phyloP scores from a whole-genome alignment of 2,113 vertebrate species.

The Brevimyrus niger region DNA sequence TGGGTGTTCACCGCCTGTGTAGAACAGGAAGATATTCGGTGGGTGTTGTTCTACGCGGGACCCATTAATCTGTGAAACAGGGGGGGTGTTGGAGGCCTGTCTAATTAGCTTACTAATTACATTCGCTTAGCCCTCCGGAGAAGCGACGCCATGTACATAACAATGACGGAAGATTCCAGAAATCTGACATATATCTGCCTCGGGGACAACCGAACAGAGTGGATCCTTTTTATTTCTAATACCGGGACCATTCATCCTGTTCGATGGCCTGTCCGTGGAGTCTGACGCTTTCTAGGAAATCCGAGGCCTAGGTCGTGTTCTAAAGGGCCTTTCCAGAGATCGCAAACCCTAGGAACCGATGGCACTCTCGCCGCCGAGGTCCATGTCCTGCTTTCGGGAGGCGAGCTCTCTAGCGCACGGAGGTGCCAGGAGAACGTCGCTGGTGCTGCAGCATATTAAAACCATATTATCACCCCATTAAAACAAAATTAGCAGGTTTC shows the following conservation, averaged over 20 bases:
- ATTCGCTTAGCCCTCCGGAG: background rate
- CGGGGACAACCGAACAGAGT: background rate
- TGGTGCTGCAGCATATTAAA: background rate
- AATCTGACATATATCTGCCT: background rate
- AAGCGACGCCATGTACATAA: background rate
- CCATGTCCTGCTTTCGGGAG: too few species aligned
- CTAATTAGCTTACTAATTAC: slow-evolving; percentile 10
- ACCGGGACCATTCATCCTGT: background rate
- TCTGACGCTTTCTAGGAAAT: background rate
- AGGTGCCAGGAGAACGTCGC: background rate
- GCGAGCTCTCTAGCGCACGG: background rate
- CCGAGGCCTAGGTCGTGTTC: background rate
- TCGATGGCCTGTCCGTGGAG: background rate
- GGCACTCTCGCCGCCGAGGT: too few species aligned
- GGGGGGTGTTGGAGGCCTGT: background rate
- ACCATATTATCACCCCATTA: slow-evolving; percentile 1
- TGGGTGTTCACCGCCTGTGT: background rate
- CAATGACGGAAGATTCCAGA: background rate
- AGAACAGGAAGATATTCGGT: background rate
- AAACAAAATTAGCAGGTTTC: background rate
- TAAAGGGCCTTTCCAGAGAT: background rate
- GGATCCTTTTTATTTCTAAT: background rate
- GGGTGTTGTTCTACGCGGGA: background rate
- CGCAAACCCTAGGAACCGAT: background rate
- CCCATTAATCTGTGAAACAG: background rate